phyloP scores from a whole-genome alignment of 2,888 invertebrate genomes.

The Pterostichus niger region DNA sequence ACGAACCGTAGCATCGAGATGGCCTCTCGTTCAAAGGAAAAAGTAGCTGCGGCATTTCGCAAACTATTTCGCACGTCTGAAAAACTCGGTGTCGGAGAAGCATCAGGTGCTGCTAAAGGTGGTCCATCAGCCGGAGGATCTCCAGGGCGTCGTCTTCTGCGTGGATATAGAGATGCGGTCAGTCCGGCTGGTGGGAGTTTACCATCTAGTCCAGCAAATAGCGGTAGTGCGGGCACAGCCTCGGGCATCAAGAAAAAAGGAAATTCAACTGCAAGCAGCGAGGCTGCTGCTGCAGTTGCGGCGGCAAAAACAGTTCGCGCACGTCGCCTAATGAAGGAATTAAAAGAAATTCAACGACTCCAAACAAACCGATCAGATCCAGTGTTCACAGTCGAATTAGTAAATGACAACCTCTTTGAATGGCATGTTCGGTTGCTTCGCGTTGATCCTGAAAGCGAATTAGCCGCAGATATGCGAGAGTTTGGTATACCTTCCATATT shows the following conservation, averaged over 20 bases:
- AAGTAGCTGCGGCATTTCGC: conserved; percentile 89
- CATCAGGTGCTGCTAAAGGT: conserved; percentile 74
- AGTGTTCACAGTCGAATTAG: conserved; percentile 89
- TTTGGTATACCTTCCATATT: conserved; percentile 87
- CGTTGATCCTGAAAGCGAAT: conserved; percentile 90
- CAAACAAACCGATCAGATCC: conserved; percentile 86
- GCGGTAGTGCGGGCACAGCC: conserved; percentile 69
- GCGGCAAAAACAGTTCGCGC: conserved; percentile 85
- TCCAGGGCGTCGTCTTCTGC: conserved; percentile 74
- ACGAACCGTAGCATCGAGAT: conserved; percentile 76
- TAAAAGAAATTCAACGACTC: conserved; percentile 87
- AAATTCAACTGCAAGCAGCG: conserved; percentile 75
- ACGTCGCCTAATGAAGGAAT: conserved; percentile 91
- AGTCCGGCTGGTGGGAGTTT: conserved; percentile 77
- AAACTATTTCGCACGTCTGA: conserved; percentile 88
- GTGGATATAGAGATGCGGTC: conserved; percentile 73
- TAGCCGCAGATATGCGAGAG: conserved; percentile 90
- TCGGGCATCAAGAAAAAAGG: conserved; percentile 70
- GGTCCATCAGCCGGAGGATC: conserved; percentile 79
- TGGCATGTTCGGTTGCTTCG: conserved; percentile 91
- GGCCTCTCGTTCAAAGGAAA: conserved; percentile 90
- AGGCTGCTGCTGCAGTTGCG: conserved; percentile 73
- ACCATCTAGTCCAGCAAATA: conserved; percentile 78
- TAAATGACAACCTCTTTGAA: conserved; percentile 92
- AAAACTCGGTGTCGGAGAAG: conserved; percentile 83